Conservation (phyloP, 1,140 invertebrate species). For the Rhyacophila brunnea region DNA sequence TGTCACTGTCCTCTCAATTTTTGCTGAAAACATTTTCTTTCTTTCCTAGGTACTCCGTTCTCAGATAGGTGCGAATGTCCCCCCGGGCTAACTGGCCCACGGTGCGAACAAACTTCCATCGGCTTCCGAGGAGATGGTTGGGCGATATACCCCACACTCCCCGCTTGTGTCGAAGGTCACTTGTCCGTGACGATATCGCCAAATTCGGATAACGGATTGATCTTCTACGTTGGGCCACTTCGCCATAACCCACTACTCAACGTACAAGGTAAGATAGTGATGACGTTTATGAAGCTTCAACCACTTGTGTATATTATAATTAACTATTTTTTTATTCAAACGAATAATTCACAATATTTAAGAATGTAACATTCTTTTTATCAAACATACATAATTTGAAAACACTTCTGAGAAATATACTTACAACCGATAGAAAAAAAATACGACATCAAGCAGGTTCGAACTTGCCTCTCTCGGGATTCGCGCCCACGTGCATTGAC, state of each 20-base stretch:
- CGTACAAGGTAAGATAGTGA: slow-evolving; percentile 60
- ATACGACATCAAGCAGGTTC: too few species aligned
- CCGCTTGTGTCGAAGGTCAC: slow-evolving; percentile 72
- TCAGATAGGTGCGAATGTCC: slow-evolving; percentile 65
- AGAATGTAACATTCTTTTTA: too few species aligned
- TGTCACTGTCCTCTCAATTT: not conserved
- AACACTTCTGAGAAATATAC: too few species aligned
- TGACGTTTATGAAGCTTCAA: too few species aligned
- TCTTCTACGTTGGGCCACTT: slow-evolving; percentile 91
- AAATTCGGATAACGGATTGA: slow-evolving; percentile 70
- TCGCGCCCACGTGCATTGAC: too few species aligned
- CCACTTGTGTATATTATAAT: too few species aligned
- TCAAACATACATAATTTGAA: too few species aligned
- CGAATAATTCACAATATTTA: too few species aligned
- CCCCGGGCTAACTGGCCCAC: slow-evolving; percentile 77
- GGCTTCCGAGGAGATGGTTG: slow-evolving; percentile 85
- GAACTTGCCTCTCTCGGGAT: too few species aligned
- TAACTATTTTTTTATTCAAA: too few species aligned
- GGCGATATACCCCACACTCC: slow-evolving; percentile 83
- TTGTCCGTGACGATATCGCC: slow-evolving; percentile 79
- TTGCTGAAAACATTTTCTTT: not conserved
- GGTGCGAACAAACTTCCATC: slow-evolving; percentile 85
- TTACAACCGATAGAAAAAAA: too few species aligned
- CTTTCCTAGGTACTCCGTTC: slow-evolving; percentile 54
- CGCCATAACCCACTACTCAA: slow-evolving; percentile 58